A percentile compares a stretch with the other conserved stretches of the same genome.
These are phyloP conservation scores for Aromia moschata DNA, from an alignment of 2,888 invertebrate species.

Conservation along the genomic window DNA sequence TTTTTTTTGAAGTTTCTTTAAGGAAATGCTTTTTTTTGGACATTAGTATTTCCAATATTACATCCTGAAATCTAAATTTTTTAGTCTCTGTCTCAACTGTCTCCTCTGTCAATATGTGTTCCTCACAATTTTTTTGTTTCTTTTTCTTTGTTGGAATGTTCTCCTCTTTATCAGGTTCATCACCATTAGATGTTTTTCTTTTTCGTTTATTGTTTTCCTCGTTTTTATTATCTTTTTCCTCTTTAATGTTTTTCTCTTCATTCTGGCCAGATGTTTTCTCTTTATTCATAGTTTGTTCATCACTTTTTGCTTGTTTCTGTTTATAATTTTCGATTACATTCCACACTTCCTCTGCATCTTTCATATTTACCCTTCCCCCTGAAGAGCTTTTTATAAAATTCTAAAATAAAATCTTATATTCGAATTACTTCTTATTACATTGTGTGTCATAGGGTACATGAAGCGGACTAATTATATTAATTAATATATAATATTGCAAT, in stretches of 20 bases:
- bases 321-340: slow-evolving; percentile 62
- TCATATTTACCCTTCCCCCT: slow-evolving; percentile 67
- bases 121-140: slow-evolving; percentile 49
- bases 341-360: slow-evolving; percentile 75
- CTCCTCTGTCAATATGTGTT: neutral
- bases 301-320: slow-evolving; percentile 32
- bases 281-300: neutral
- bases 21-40: slow-evolving; percentile 71
- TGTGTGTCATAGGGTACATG: no score
- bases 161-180: no score
- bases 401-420: no score
- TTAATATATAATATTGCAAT: no score
- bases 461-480: no score
- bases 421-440: no score
- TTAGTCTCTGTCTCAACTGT: slow-evolving; percentile 62
- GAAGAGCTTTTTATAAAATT: slow-evolving; percentile 76
- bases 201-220: slow-evolving; percentile 29
- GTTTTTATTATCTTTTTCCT: slow-evolving; percentile 40
- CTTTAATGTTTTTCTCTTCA: neutral
- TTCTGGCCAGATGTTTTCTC: neutral
- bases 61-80: slow-evolving; percentile 47
- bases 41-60: slow-evolving; percentile 55
- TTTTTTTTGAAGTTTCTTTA: slow-evolving; percentile 81
- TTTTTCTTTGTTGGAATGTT: slow-evolving; percentile 62
- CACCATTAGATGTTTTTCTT: slow-evolving; percentile 27